Conservation (phyloP, 2,797 vertebrate species). For the Lutjanus campechanus region DNA sequence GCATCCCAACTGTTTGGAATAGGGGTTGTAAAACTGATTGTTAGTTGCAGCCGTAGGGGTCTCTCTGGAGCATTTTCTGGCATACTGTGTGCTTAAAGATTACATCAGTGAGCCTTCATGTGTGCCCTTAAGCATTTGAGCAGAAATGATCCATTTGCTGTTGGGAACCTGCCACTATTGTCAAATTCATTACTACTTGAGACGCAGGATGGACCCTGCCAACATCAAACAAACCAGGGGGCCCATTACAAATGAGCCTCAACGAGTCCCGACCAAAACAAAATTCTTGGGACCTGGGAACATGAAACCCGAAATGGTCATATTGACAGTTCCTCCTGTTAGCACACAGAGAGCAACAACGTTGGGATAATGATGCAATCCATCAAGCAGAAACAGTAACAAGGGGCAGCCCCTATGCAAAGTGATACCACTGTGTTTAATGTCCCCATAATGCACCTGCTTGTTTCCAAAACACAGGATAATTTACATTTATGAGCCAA, state of each 20-base stretch:
- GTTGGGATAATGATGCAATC: conserved; percentile 73
- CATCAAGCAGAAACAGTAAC: conserved; percentile 66
- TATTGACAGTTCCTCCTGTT: conserved; percentile 75
- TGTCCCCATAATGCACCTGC: conserved; percentile 63
- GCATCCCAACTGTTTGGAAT: no score
- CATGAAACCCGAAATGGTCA: conserved; percentile 66
- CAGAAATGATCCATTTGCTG: conserved; percentile 32
- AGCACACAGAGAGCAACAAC: conserved; percentile 59
- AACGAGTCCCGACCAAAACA: conserved; percentile 62
- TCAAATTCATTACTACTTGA: conserved; percentile 52
- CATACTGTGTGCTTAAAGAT: neutral
- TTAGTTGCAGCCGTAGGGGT: neutral
- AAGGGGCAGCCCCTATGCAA: conserved; percentile 74
- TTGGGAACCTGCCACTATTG: conserved; percentile 54
- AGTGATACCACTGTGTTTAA: conserved; percentile 64
- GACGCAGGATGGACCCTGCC: conserved; percentile 36
- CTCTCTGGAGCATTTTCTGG: neutral
- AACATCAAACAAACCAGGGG: conserved; percentile 69
- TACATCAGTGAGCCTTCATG: conserved; percentile 5
- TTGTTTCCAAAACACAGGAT: conserved; percentile 74
- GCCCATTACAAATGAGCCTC: conserved; percentile 63
- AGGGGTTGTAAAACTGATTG: no score
- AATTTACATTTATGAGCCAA: conserved; percentile 44
- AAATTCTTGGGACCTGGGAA: conserved; percentile 60
- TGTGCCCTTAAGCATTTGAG: conserved; percentile 31